Evolutionary conservation across 1,140 invertebrate genomes (phyloP), one percentile per base, ranked within the genome.

Genomic region (Sinella curviseta): DNA sequence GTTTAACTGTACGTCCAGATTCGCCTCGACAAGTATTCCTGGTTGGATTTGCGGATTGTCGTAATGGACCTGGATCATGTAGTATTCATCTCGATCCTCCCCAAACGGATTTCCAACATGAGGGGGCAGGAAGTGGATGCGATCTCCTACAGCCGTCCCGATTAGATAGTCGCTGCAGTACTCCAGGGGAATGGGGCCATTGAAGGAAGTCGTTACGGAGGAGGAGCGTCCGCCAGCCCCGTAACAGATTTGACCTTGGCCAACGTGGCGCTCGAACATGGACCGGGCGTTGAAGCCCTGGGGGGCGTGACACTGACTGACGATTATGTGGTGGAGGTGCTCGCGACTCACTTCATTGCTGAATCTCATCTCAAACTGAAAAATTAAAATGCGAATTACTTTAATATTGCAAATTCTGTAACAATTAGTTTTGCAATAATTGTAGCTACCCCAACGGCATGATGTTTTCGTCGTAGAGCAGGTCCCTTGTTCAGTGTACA

Each of bases 21-120:
- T 92, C 14, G 91, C 92, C 84, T 88, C 90, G 86, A 92, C 91
- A n/a, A 81, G 86, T 86, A 83, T 90, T 88, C 82, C 88, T 86
- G 84, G 88, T 86, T n/a, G 90, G 88, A n/a, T n/a, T n/a, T n/a
- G n/a, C n/a, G n/a, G n/a, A 85, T 89, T 90, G 80, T 88, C 88
- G 85, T 92, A 92, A 86, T 92, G 91, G 4, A 91, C 91, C 86
- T 92, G 91, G 85, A 92, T 87, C 93, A 95, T 94, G 86, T 94
- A 95, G 87, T 92, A 96, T 0, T 90, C 91, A 8, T 91, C 90
- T 65, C 92, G 92, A 14, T 82, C 82, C 33, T 89, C 92, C 1
- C 91, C 92, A 26, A 95, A 88, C 0, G 94, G 93, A 76, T 95
- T 90, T 31, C 94, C 94, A 20, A 94, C 92, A 85, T 95, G 92